Base-by-base conservation (phyloP, 2,113 vertebrate species). In the Platysteira castanea region DNA sequence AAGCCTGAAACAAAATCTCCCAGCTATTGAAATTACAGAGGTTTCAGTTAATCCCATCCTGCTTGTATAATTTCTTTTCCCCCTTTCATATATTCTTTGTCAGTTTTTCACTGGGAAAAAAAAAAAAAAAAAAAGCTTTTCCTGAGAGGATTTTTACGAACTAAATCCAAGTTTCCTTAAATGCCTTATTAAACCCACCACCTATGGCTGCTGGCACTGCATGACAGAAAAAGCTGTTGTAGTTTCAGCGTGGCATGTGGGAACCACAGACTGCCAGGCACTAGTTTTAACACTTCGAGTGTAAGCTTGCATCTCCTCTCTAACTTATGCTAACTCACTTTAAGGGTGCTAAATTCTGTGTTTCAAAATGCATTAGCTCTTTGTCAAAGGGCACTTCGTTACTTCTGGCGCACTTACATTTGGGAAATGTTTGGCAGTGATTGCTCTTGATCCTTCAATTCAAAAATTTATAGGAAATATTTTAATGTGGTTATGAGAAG, bases 151-250 rank as follows among this genome's bases (percentile, higher is more conserved):
- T 83, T 93, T 90, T 92, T 83, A 65, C 54, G 11, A 61, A 53
- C 46, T 39, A 79, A 78, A 92, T 37, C 61, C 37, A 4, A 79
- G 52, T 89, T 93, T 89, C 69, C 57, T 64, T 87, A 82, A 91
- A 46, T 1, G 52, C 89, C 87, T 90, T 94, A 93, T 93, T 93
- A 92, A 96, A 85, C 84, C 65, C 89, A 63, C 81, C 65, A 80
- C 91, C 91, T 60, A 92, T 75, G 84, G 87, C 84, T 95, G 87
- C 89, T 91, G 94, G 91, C 93, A 89, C 69, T 1, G 56, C 27
- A 46, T n/a, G 69, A 65, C 77, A 74, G 80, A 54, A 84, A 90
- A 86, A 86, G 86, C 94, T 71, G 80, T 75, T 84, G 87, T 82
- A 75, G 81, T 68, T 82, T 59, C 42, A 31, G 21, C 3, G 1